A percentile compares a stretch with the other conserved stretches of the same genome.
phyloP scores from a whole-genome alignment of 2,888 invertebrate genomes.

The Ethmia dodecea region DNA sequence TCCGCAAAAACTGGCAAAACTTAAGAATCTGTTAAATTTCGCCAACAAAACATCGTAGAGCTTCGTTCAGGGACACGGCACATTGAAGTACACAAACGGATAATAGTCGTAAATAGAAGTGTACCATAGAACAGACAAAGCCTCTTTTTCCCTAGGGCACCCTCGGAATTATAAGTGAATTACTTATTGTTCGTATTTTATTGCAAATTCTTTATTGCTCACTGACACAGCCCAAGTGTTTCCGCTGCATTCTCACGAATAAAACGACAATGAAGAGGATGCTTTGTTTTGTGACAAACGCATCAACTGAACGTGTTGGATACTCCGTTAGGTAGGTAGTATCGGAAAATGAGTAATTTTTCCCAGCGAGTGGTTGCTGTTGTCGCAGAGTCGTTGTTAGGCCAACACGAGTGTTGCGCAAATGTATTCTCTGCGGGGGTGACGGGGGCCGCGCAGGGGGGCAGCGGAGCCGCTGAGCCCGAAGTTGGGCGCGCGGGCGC shows the following conservation, averaged over 20 bases:
- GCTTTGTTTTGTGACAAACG: slow-evolving; percentile 44
- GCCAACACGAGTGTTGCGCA: slow-evolving; percentile 73
- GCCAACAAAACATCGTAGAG: neutral
- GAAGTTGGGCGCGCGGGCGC: slow-evolving; percentile 76
- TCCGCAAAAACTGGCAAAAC: no score
- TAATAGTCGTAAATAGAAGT: slow-evolving; percentile 25
- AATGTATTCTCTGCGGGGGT: slow-evolving; percentile 73
- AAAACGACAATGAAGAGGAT: slow-evolving; percentile 24
- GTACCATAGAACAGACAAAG: slow-evolving; percentile 22
- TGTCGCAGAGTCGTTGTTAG: slow-evolving; percentile 71
- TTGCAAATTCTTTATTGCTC: slow-evolving; percentile 35
- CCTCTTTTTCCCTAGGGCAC: slow-evolving; percentile 40
- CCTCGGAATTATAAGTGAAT: slow-evolving; percentile 44
- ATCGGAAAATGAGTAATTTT: slow-evolving; percentile 68
- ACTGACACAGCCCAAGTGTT: slow-evolving; percentile 23
- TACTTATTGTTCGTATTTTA: slow-evolving; percentile 52
- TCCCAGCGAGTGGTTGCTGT: slow-evolving; percentile 54
- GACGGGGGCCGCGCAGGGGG: slow-evolving; percentile 34
- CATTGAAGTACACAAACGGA: slow-evolving; percentile 29
- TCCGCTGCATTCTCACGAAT: slow-evolving; percentile 16
- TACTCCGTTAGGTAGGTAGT: slow-evolving; percentile 18
- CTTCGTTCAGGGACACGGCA: slow-evolving; percentile 1
- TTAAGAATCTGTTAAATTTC: neutral
- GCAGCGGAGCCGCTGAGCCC: slow-evolving; percentile 61
- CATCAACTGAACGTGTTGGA: slow-evolving; percentile 16